Base-by-base conservation (phyloP, 2,888 invertebrate genomes). In the Acrocyrtus sp. region DNA sequence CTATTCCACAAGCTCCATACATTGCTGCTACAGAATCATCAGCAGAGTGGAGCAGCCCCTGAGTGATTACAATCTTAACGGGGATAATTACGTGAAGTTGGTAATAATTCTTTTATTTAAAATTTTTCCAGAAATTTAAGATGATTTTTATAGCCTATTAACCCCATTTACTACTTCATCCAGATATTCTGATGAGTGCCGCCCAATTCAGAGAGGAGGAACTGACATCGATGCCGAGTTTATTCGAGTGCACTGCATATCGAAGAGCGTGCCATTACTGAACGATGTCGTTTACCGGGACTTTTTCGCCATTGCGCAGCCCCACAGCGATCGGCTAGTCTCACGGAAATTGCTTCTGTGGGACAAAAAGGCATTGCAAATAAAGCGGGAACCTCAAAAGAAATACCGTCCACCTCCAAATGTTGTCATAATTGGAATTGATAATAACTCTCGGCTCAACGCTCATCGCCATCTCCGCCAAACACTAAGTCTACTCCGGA, bases 1-100 rank as follows among this genome's bases (percentile, higher is more conserved):
- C 2, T 75, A 68, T 58, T 70, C 77, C 1, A 17, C 66, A 5
- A 27, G 26, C 8, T 73, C 76, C 1, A 47, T 78, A 12, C 29
- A 47, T 6, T 78, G 78, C 50, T 78, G 78, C 39, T 76, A 78
- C 27, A 29, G 61, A 21, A 53, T 29, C 17, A 75, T 76, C 29
- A 26, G 60, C n/a, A 34, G 78, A 19, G 72, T 78, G 27, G 72
- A 78, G 17, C 75, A 78, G 29, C 27, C 54, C 15, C 22, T 43
- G 19, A 29, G 57, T 19, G 29, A 68, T 17, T 76, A 74, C 53
- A 66, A 75, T 41, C 24, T 24, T 8, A 51, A 48, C 27, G 74
- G 70, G 12, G 74, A 74, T 17, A 57, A 50, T 39, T 39, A 34
- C 29, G 51, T 57, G 15, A 54, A 34, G 63, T 63, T 41, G 15